phyloP scores from a whole-genome alignment of 2,797 vertebrate species.

The Cheirogaleus major region DNA sequence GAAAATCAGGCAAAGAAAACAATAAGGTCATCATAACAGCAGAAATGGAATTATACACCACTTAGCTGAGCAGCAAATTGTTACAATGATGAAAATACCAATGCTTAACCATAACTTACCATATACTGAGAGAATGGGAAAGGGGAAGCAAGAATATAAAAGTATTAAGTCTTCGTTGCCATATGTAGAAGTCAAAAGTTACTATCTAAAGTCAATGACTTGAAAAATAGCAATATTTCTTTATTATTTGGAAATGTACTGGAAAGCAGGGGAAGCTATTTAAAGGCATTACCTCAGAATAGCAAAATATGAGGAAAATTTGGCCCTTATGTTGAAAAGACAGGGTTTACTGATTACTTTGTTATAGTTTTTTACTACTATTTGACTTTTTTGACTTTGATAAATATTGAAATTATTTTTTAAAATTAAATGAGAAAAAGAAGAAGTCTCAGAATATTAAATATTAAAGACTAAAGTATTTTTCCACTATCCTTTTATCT shows the following conservation, averaged over 20 bases:
- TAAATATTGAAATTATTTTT: background rate
- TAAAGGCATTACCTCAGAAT: background rate
- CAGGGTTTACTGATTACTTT: background rate
- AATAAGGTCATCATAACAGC: background rate
- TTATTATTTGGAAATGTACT: background rate
- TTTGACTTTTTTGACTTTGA: slow-evolving; percentile 7
- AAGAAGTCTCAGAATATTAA: background rate
- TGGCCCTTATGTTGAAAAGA: background rate
- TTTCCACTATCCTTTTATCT: background rate
- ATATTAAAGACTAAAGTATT: background rate
- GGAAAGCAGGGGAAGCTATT: background rate
- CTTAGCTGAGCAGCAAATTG: background rate
- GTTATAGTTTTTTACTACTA: background rate
- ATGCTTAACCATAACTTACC: background rate
- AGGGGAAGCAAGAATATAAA: background rate
- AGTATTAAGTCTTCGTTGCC: background rate
- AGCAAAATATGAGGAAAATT: background rate
- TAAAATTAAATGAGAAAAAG: background rate
- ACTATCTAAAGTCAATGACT: background rate
- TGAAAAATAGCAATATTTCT: background rate
- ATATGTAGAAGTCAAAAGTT: background rate
- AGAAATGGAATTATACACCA: background rate
- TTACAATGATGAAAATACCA: background rate
- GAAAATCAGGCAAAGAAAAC: background rate
- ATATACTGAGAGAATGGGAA: background rate